Percentiles rank a stretch among this genome's conserved stretches.
phyloP scores from a whole-genome alignment of 2,113 vertebrate species.

The Shinisaurus crocodilurus region DNA sequence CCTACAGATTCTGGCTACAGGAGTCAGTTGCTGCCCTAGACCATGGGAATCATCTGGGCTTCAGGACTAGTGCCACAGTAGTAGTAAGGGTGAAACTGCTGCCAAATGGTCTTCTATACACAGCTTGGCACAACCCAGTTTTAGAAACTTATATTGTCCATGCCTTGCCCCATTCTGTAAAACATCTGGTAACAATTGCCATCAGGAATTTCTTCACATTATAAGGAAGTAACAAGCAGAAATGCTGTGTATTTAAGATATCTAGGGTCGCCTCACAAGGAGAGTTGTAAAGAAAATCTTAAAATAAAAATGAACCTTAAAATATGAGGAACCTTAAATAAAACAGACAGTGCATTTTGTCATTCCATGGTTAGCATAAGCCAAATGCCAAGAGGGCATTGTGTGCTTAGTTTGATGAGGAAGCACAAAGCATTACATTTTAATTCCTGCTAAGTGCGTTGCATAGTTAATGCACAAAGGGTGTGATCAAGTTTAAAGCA shows the following conservation, averaged over 20 bases:
- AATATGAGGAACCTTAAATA: neutral
- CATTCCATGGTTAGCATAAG: neutral
- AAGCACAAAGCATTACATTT: neutral
- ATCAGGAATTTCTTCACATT: neutral
- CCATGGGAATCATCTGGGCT: neutral
- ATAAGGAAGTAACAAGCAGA: neutral
- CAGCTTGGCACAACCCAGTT: neutral
- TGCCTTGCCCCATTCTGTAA: neutral
- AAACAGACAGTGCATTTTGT: neutral
- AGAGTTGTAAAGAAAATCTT: neutral
- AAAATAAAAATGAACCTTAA: neutral
- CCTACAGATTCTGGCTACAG: neutral
- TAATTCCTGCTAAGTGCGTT: slow-evolving; percentile 14
- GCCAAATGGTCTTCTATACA: neutral
- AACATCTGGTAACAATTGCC: neutral
- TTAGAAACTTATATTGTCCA: neutral
- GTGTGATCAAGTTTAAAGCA: neutral
- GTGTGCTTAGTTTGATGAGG: slow-evolving; percentile 9
- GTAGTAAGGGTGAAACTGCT: neutral
- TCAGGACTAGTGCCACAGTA: neutral
- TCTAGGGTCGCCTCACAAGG: neutral
- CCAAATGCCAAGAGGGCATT: neutral
- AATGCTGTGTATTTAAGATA: neutral
- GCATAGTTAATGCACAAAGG: neutral
- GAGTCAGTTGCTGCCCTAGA: neutral